Base-by-base conservation (phyloP, 2,888 invertebrate genomes). In the Galerucella nymphaeae region DNA sequence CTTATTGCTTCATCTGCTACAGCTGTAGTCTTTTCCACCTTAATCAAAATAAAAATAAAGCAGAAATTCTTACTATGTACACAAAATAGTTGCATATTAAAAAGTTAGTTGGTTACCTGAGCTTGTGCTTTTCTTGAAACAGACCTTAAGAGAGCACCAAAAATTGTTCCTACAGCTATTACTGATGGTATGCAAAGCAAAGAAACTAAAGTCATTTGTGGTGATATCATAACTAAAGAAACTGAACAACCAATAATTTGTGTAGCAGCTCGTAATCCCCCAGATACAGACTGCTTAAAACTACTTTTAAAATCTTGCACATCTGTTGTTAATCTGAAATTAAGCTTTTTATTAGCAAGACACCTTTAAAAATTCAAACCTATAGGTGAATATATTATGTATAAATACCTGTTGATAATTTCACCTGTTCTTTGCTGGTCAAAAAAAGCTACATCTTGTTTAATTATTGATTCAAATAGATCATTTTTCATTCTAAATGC, bases 231-330 rank as follows among this genome's bases (percentile, higher is more conserved):
- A 76, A 96, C 91, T 65, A 99, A 86, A 16, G 96, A 93, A 18
- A 92, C 88, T 0, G 93, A 89, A 76, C 94, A 94, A 0, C 95
- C 95, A 2, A 90, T 83, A 75, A 97, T 94, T 90, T 98, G 98
- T 0, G 97, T 94, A 5, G 90, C 86, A 62, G 96, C 96, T 71
- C 96, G 89, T 42, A 99, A 86, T 0, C 98, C 98, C 82, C 97
- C 97, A 0, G 98, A 95, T 61, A 99, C 92, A 30, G 94, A 94
- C 82, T 94, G 92, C 85, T 99, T 99, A 84, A 99, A 98, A 1
- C 96, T 94, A 80, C 97, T 96, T 87, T 99, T 99, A 85, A 99
- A 98, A 83, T 98, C 98, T 85, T 99, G 98, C 10, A 98, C 93
- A 87, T 99, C 98, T 61, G 94, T 91, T 38, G 97, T 97, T 75